Evolutionary conservation across 2,113 vertebrate genomes (phyloP), one percentile per base, ranked within the genome.

Genomic region (Oreotrochilus melanogaster): DNA sequence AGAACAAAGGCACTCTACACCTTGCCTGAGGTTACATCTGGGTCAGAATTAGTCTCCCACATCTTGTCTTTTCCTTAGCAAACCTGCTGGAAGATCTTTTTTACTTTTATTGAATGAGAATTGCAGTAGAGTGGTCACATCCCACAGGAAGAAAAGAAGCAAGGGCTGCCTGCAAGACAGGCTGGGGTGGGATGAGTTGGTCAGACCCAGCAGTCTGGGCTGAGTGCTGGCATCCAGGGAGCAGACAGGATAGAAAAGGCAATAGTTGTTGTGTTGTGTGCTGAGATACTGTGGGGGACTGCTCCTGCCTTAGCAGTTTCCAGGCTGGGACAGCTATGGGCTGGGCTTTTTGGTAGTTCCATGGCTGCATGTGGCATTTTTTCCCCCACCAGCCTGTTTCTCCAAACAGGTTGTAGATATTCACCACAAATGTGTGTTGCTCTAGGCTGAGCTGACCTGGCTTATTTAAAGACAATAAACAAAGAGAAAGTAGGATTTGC

Each of bases 281-380:
- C 65, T 21, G 45, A 65, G 31, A 48, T 61, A 17, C 14, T 23
- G 6, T 39, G 10, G 14, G n/a, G n/a, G 31, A 5, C 6, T 4
- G 11, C 3, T 22, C 51, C n/a, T 21, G 71, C 10, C 42, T 24
- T 8, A 25, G 45, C 79, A 53, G 72, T 4, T 8, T 39, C 39
- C 79, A 53, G 39, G 31, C 1, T 37, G 42, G 19, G 76, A 48
- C 22, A n/a, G 14, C 25, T 6, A 9, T 0, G 7, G 22, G 54
- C 48, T 18, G 10, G 28, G 66, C 21, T 57, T 24, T 57, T 51
- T 30, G 13, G 48, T 13, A 35, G 57, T 4, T 11, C 18, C 15
- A 1, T 56, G 8, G 50, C 47, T 45, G 2, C 33, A 1, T 0
- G 3, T 5, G 42, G 67, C 78, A 9, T 18, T 86, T 25, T 25